A percentile compares a stretch with the other conserved stretches of the same genome.
These are phyloP conservation scores for Seriola dumerili DNA, from an alignment of 2,113 vertebrate genomes.

Conservation along the genomic window DNA sequence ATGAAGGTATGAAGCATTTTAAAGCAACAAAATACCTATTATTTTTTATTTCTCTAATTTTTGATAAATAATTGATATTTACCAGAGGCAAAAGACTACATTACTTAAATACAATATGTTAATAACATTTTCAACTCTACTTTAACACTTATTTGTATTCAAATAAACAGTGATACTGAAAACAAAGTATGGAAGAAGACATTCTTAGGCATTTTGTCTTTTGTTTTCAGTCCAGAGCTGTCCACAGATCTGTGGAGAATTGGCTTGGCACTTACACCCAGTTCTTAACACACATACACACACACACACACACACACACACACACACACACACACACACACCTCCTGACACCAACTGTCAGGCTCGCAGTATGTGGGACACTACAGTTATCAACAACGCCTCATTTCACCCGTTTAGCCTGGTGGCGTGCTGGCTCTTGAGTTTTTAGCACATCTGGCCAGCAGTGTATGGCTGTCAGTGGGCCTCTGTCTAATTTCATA, in stretches of 20 bases:
- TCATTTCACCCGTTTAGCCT: conserved; percentile 73
- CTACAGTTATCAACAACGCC: conserved; percentile 67
- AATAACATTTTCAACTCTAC: not conserved
- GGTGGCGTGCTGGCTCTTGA: conserved; percentile 33
- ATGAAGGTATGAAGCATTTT: not conserved
- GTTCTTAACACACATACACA: conserved; percentile 19
- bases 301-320: conserved; percentile 12
- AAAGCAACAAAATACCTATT: not conserved
- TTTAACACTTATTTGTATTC: not conserved
- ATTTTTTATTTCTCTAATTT: no score
- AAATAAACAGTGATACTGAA: not conserved
- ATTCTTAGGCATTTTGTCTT: conserved; percentile 3
- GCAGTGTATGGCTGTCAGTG: conserved; percentile 42
- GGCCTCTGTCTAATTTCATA: conserved; percentile 70
- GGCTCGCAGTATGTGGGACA: conserved; percentile 55
- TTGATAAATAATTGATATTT: no score
- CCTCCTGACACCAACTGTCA: conserved; percentile 45
- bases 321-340: conserved; percentile 37
- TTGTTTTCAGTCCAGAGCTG: conserved; percentile 1
- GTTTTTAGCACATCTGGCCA: conserved; percentile 71
- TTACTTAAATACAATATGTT: no score
- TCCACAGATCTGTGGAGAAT: conserved; percentile 34
- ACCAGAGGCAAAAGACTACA: no score
- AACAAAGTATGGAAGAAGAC: not conserved
- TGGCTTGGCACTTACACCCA: conserved; percentile 33